Percentiles rank a stretch among this genome's conserved stretches.
Evolutionary conservation across 2,888 invertebrate genomes (phyloP).

Genomic region (Cephonodes hylas): DNA sequence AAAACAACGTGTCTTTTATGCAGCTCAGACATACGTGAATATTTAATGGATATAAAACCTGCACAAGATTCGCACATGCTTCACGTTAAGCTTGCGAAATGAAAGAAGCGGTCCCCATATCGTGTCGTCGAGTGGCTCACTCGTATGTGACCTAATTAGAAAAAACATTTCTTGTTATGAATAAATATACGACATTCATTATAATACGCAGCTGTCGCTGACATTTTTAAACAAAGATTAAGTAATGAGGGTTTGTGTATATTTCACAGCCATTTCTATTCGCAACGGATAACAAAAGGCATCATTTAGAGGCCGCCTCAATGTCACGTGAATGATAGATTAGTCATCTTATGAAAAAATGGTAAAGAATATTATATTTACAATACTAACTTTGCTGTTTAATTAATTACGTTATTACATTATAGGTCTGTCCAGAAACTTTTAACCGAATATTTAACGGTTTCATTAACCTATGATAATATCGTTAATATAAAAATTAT

Average conservation of each 20-base stretch:
- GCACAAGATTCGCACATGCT: not conserved
- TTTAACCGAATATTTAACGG: too few relatives aligned
- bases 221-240: not conserved
- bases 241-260: not conserved
- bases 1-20: not conserved
- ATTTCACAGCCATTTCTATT: constrained; percentile 31
- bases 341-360: not conserved
- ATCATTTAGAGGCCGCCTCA: constrained; percentile 32
- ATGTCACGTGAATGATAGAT: not conserved
- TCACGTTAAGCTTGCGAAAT: not conserved
- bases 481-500: not conserved
- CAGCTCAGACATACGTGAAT: not conserved
- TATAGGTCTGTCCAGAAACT: too few relatives aligned
- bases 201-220: not conserved
- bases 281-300: constrained; percentile 33
- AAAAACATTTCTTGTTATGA: constrained; percentile 8
- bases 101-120: not conserved
- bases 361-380: not conserved
- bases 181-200: not conserved
- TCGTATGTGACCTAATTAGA: constrained; percentile 8
- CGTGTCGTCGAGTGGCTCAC: not conserved
- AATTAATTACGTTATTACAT: too few relatives aligned
- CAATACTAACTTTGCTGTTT: too few relatives aligned
- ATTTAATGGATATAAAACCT: not conserved
- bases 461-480: too few relatives aligned